Evolutionary conservation across 2,113 vertebrate species (phyloP).

Genomic region (Siniperca knerii): DNA sequence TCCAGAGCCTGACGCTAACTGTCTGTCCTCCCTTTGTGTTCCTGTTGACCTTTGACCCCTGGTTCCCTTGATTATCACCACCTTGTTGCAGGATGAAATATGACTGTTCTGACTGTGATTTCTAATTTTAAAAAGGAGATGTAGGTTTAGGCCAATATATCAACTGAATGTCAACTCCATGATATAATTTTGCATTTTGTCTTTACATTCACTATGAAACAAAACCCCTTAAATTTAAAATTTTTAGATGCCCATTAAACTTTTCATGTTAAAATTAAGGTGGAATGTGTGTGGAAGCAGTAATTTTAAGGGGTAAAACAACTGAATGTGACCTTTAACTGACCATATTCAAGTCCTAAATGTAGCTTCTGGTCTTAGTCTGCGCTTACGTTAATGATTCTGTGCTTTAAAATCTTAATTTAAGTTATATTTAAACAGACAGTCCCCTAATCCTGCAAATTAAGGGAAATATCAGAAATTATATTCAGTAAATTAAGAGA

Average conservation of each 20-base stretch:
- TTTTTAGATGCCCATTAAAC: neutral
- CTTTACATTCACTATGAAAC: neutral
- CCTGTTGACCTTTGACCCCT: constrained; percentile 57
- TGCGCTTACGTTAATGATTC: too few species aligned
- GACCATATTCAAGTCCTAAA: neutral
- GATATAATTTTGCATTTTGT: neutral
- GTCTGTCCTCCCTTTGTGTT: neutral
- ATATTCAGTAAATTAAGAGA: neutral
- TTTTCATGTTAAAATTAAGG: neutral
- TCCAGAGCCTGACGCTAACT: neutral
- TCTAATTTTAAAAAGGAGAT: neutral
- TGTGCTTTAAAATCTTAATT: neutral
- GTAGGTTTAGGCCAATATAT: neutral
- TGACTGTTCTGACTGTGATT: neutral
- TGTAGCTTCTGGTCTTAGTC: neutral
- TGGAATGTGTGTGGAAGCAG: neutral
- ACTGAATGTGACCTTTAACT: neutral
- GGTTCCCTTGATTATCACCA: constrained; percentile 21
- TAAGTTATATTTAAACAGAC: neutral
- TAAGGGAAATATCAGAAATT: neutral
- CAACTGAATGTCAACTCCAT: neutral
- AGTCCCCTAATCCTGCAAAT: neutral
- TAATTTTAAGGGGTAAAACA: neutral
- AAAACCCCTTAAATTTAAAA: neutral
- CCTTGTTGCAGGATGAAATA: constrained; percentile 17